A percentile compares a stretch with the other conserved stretches of the same genome.
Conservation (phyloP, 2,888 invertebrate genomes). For the Yponomeuta cagnagella region DNA sequence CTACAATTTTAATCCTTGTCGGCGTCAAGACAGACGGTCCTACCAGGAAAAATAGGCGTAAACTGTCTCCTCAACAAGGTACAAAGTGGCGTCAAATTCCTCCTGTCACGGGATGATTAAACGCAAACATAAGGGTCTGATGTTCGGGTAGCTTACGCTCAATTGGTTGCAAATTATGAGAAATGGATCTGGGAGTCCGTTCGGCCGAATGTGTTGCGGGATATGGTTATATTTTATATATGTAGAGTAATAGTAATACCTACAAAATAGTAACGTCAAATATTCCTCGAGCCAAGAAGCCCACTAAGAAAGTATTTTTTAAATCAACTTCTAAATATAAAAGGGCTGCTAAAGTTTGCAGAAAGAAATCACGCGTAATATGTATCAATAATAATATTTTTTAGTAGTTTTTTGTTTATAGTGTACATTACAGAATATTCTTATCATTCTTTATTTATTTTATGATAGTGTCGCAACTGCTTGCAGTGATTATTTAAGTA, state of each 20-base stretch:
- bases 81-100: conserved; percentile 5
- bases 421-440: too few species aligned
- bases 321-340: too few species aligned
- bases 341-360: too few species aligned
- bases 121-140: background rate
- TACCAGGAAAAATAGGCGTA: background rate
- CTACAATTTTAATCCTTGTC: background rate
- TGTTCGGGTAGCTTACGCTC: conserved; percentile 37
- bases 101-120: conserved; percentile 9
- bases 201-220: conserved; percentile 27
- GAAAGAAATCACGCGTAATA: too few species aligned
- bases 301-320: too few species aligned
- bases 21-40: background rate
- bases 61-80: background rate
- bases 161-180: conserved; percentile 50
- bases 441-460: too few species aligned
- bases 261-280: too few species aligned
- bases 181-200: conserved; percentile 19
- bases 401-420: too few species aligned
- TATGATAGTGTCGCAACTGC: too few species aligned
- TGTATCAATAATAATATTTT: too few species aligned
- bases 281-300: too few species aligned
- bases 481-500: too few species aligned
- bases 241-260: background rate
- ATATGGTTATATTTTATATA: background rate